A percentile compares a stretch with the other conserved stretches of the same genome.
These are phyloP conservation scores for Eciton burchellii DNA, from an alignment of 1,140 invertebrate genomes.

Conservation along the genomic window DNA sequence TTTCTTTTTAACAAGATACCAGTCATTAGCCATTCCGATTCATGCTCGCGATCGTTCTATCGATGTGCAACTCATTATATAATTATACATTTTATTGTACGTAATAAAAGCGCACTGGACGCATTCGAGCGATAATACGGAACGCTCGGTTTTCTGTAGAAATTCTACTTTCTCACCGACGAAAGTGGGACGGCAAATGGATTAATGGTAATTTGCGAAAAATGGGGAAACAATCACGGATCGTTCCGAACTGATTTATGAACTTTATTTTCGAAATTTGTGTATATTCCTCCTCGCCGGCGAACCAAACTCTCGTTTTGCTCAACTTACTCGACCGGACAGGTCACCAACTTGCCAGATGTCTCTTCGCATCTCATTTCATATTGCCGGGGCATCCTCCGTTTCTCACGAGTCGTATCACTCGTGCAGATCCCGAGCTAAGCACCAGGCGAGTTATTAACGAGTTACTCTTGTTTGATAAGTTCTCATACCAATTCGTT, in stretches of 20 bases:
- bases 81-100: conserved; percentile 33
- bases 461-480: conserved; percentile 47
- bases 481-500: conserved; percentile 53
- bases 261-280: conserved; percentile 3
- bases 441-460: background rate
- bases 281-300: background rate
- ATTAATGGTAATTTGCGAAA: conserved; percentile 30
- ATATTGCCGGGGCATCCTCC: background rate
- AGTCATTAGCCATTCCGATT: conserved; percentile 6
- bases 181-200: conserved; percentile 41
- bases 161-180: conserved; percentile 35
- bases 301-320: background rate
- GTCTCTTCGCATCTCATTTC: background rate
- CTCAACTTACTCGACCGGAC: background rate
- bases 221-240: conserved; percentile 8
- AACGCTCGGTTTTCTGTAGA: conserved; percentile 20
- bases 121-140: conserved; percentile 26
- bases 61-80: conserved; percentile 33
- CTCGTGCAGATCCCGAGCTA: conserved; percentile 19
- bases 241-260: background rate
- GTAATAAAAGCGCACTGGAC: conserved; percentile 17
- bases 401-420: background rate
- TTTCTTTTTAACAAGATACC: background rate
- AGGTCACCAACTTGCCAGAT: background rate
- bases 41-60: background rate